phyloP scores from a whole-genome alignment of 2,797 vertebrate species.

The Arvicola amphibius region DNA sequence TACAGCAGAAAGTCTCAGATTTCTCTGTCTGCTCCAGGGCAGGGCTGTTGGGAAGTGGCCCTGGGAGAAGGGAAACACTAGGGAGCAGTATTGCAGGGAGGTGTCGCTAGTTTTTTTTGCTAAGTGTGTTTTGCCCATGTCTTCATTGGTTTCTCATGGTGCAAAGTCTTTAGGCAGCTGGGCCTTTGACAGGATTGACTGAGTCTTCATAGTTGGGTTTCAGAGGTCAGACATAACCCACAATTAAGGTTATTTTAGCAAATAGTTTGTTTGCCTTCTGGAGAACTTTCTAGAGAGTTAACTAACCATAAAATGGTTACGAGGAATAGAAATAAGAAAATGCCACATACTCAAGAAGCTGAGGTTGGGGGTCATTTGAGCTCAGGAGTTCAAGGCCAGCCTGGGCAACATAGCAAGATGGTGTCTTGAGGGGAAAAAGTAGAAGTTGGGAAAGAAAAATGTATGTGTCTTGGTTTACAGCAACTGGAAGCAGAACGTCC shows the following conservation, averaged over 20 bases:
- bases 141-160: not conserved
- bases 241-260: not conserved
- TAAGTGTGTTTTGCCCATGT: not conserved
- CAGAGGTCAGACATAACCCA: not conserved
- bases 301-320: not conserved
- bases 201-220: not conserved
- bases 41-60: not conserved
- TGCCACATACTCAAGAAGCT: not conserved
- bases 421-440: not conserved
- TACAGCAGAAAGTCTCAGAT: not conserved
- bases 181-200: not conserved
- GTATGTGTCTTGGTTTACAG: not conserved
- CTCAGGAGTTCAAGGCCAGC: not conserved
- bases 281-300: slow-evolving; percentile 1
- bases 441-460: not conserved
- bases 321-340: not conserved
- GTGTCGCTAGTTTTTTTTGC: not conserved
- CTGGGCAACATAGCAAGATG: not conserved
- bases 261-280: not conserved
- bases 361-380: no score
- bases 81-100: not conserved
- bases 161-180: not conserved
- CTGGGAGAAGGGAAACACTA: not conserved
- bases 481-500: not conserved
- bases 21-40: not conserved